Evolutionary conservation across 2,888 invertebrate genomes (phyloP).

Genomic region (Metalampra italica): DNA sequence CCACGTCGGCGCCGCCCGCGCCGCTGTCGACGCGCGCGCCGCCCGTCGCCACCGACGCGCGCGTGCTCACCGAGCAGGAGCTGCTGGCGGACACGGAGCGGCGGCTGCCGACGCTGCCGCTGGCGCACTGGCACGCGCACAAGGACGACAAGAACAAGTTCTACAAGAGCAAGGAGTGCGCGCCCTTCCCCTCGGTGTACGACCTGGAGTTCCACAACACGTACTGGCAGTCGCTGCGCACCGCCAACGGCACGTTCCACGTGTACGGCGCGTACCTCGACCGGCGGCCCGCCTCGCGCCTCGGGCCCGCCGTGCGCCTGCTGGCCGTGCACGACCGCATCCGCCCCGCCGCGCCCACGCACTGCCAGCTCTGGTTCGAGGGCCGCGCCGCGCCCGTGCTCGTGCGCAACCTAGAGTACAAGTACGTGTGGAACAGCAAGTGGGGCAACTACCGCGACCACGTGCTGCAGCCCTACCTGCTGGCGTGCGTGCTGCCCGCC

Average conservation of each 20-base stretch:
- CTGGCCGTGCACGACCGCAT: conserved; percentile 94
- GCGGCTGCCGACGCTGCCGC: conserved; percentile 89
- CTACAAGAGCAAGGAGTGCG: conserved; percentile 84
- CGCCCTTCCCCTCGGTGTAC: conserved; percentile 91
- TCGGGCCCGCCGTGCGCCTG: conserved; percentile 91
- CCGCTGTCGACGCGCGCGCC: not conserved
- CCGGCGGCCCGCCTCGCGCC: conserved; percentile 84
- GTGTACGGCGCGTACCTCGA: conserved; percentile 94
- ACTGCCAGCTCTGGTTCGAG: conserved; percentile 94
- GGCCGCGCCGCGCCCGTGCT: conserved; percentile 89
- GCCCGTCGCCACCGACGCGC: conserved; percentile 34
- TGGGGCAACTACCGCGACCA: conserved; percentile 97
- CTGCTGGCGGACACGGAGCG: conserved; percentile 88
- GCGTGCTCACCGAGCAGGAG: conserved; percentile 82
- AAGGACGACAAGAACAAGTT: conserved; percentile 86
- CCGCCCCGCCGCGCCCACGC: conserved; percentile 88
- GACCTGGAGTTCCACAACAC: conserved; percentile 95
- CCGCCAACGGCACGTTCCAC: conserved; percentile 93
- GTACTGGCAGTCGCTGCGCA: conserved; percentile 93
- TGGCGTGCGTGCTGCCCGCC: conserved; percentile 91
- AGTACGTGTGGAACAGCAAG: conserved; percentile 95
- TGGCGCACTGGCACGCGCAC: conserved; percentile 90
- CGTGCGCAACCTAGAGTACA: conserved; percentile 91
- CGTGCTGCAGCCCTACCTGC: conserved; percentile 93
- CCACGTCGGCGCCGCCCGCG: conserved; percentile 25